These are phyloP conservation scores for Dicycla oo DNA, from an alignment of 2,888 invertebrate genomes.

Conservation along the genomic window DNA sequence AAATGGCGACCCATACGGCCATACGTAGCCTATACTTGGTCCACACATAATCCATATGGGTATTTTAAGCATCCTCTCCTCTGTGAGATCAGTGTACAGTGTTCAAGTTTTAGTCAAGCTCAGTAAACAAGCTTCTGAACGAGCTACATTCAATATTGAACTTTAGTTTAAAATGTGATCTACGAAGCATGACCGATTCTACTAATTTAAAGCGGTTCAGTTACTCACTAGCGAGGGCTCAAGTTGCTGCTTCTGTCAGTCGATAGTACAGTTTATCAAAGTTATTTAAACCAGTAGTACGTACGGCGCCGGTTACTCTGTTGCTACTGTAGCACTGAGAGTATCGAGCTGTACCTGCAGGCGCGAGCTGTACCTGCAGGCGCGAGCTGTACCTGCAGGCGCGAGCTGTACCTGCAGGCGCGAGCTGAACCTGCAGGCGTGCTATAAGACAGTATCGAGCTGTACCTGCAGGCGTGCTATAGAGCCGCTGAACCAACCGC, in stretches of 20 bases:
- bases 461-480: not conserved
- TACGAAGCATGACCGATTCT: not conserved
- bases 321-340: not conserved
- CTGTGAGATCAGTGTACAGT: constrained; percentile 7
- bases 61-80: constrained; percentile 28
- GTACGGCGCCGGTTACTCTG: too few relatives aligned
- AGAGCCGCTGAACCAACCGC: not conserved
- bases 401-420: not conserved
- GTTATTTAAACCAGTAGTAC: not conserved
- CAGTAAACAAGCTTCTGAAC: constrained; percentile 3
- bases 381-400: too few relatives aligned
- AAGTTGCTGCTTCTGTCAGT: not conserved
- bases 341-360: not conserved
- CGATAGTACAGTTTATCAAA: not conserved
- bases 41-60: not conserved
- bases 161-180: constrained; percentile 1
- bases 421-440: too few relatives aligned
- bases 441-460: too few relatives aligned
- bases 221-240: too few relatives aligned
- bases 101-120: constrained; percentile 5
- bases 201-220: not conserved
- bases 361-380: not conserved
- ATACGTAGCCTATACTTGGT: not conserved
- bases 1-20: not conserved
- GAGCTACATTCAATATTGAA: constrained; percentile 3